phyloP scores from a whole-genome alignment of 2,888 invertebrate genomes.

The Volucella inanis region DNA sequence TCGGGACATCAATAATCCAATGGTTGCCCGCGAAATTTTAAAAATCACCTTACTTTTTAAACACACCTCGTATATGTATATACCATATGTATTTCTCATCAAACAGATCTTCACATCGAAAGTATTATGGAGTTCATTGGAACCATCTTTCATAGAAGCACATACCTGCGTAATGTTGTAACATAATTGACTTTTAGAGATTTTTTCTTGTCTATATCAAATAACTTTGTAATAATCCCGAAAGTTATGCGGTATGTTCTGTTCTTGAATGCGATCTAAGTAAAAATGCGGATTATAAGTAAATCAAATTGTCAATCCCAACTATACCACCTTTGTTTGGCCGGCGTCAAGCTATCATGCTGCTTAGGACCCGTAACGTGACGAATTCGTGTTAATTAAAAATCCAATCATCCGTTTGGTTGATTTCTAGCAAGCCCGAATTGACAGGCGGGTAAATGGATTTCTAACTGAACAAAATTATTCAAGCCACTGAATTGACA shows the following conservation, averaged over 20 bases:
- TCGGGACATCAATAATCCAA: too few relatives aligned
- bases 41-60: too few relatives aligned
- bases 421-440: constrained; percentile 48
- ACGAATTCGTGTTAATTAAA: constrained; percentile 73
- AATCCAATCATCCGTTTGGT: constrained; percentile 71
- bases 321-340: constrained; percentile 12
- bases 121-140: neutral
- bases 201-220: constrained; percentile 44
- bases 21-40: too few relatives aligned
- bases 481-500: constrained; percentile 65
- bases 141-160: neutral
- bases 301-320: constrained; percentile 50
- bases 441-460: constrained; percentile 64
- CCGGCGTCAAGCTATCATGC: constrained; percentile 11
- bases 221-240: constrained; percentile 60
- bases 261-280: constrained; percentile 63
- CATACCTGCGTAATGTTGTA: constrained; percentile 17
- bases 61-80: too few relatives aligned
- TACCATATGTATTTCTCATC: too few relatives aligned
- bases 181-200: constrained; percentile 41
- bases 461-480: constrained; percentile 46
- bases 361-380: constrained; percentile 55
- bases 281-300: constrained; percentile 65
- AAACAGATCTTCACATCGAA: neutral
- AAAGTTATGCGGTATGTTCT: constrained; percentile 61